phyloP scores from a whole-genome alignment of 2,797 vertebrate genomes.

The Periparus ater region DNA sequence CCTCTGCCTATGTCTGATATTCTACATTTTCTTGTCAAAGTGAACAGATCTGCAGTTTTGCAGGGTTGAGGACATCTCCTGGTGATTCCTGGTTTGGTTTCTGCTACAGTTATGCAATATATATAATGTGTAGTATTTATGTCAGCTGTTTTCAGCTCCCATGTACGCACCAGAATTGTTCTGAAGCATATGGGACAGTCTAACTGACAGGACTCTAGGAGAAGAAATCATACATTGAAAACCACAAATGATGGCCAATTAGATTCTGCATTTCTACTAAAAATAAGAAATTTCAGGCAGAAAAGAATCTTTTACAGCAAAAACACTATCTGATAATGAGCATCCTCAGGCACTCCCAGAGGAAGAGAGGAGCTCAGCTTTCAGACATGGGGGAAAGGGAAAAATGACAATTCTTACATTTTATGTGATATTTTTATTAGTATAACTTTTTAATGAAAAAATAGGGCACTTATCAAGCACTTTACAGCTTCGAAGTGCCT shows the following conservation, averaged over 20 bases:
- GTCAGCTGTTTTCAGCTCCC: neutral
- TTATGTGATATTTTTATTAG: constrained; percentile 3
- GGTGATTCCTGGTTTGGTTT: neutral
- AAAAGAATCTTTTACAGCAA: constrained; percentile 44
- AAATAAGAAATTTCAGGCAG: constrained; percentile 25
- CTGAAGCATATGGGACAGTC: neutral
- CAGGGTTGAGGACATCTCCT: neutral
- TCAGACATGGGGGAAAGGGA: neutral
- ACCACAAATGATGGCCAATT: constrained; percentile 10
- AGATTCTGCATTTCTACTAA: constrained; percentile 30
- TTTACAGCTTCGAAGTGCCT: constrained; percentile 23
- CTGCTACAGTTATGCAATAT: neutral
- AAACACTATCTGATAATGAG: constrained; percentile 29
- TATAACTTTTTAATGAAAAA: constrained; percentile 44
- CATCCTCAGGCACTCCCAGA: neutral
- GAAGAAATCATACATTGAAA: constrained; percentile 20
- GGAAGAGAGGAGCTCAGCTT: neutral
- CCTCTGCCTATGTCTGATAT: neutral
- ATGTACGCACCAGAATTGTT: neutral
- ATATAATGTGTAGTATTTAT: neutral
- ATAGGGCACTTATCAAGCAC: constrained; percentile 48
- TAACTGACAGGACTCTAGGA: neutral
- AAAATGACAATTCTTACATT: neutral
- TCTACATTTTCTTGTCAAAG: neutral
- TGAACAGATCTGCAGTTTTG: neutral